phyloP scores from a whole-genome alignment of 2,888 invertebrate genomes.

The Synergus itoensis region DNA sequence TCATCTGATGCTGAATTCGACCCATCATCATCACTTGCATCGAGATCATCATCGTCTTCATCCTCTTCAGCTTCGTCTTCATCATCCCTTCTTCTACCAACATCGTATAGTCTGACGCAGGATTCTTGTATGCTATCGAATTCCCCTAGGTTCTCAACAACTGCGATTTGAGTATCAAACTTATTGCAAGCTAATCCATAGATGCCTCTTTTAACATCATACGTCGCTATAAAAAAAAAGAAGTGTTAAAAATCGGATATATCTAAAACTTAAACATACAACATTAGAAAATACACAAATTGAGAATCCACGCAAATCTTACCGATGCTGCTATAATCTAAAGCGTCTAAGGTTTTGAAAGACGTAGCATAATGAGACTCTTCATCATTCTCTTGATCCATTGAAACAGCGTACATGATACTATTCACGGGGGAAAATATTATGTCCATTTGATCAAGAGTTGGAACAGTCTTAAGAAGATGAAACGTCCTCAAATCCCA shows the following conservation, averaged over 20 bases:
- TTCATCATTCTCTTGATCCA: slow-evolving; percentile 87
- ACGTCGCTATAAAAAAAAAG: slow-evolving; percentile 84
- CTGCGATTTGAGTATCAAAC: slow-evolving; percentile 91
- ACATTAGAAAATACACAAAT: neutral
- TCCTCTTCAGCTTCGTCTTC: slow-evolving; percentile 92
- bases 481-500: slow-evolving; percentile 99
- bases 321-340: slow-evolving; percentile 96
- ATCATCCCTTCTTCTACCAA: slow-evolving; percentile 91
- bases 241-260: neutral
- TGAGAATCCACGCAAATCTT: slow-evolving; percentile 58
- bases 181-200: slow-evolving; percentile 91
- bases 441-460: slow-evolving; percentile 93
- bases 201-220: slow-evolving; percentile 94
- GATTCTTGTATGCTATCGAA: slow-evolving; percentile 93
- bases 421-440: slow-evolving; percentile 93
- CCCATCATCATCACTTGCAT: slow-evolving; percentile 82
- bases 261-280: neutral
- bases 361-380: slow-evolving; percentile 92
- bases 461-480: slow-evolving; percentile 94
- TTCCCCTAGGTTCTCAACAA: slow-evolving; percentile 93
- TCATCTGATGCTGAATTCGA: slow-evolving; percentile 77
- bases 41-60: slow-evolving; percentile 81
- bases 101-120: slow-evolving; percentile 94
- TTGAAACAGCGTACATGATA: slow-evolving; percentile 92
- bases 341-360: slow-evolving; percentile 96